Evolutionary conservation across 2,888 invertebrate genomes (phyloP).

Genomic region (Conchocele bisecta): DNA sequence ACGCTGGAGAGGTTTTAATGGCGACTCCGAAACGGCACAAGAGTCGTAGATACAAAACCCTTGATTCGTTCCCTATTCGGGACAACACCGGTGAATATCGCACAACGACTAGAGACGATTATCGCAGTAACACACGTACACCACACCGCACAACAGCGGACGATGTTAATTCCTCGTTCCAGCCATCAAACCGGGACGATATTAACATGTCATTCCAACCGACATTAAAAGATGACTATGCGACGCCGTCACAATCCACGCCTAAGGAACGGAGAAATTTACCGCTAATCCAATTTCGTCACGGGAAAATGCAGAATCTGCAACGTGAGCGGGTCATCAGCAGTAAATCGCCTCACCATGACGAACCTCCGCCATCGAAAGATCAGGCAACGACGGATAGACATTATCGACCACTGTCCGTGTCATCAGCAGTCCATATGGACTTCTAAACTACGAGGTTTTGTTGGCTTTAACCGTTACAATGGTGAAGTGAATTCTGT

Average conservation of each 20-base stretch:
- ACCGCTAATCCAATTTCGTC: slow-evolving; percentile 53
- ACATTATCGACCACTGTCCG: slow-evolving; percentile 45
- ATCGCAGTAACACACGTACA: background rate
- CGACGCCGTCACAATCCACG: background rate
- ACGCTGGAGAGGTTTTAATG: slow-evolving; percentile 65
- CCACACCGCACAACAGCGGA: too few species aligned
- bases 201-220: background rate
- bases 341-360: slow-evolving; percentile 55
- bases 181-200: too few species aligned
- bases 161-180: too few species aligned
- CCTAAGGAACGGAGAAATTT: slow-evolving; percentile 40
- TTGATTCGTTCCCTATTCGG: slow-evolving; percentile 48
- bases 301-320: slow-evolving; percentile 46
- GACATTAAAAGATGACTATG: slow-evolving; percentile 10
- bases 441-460: too few species aligned
- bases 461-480: too few species aligned
- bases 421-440: slow-evolving; percentile 42
- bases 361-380: slow-evolving; percentile 44
- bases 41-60: slow-evolving; percentile 47
- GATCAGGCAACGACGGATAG: slow-evolving; percentile 25
- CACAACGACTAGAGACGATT: slow-evolving; percentile 3
- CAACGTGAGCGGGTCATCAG: slow-evolving; percentile 23
- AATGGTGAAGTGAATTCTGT: too few species aligned
- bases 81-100: slow-evolving; percentile 40
- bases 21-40: slow-evolving; percentile 53